These are phyloP conservation scores for Cyrtodaria siliqua DNA, from an alignment of 2,888 invertebrate species.

Conservation along the genomic window DNA sequence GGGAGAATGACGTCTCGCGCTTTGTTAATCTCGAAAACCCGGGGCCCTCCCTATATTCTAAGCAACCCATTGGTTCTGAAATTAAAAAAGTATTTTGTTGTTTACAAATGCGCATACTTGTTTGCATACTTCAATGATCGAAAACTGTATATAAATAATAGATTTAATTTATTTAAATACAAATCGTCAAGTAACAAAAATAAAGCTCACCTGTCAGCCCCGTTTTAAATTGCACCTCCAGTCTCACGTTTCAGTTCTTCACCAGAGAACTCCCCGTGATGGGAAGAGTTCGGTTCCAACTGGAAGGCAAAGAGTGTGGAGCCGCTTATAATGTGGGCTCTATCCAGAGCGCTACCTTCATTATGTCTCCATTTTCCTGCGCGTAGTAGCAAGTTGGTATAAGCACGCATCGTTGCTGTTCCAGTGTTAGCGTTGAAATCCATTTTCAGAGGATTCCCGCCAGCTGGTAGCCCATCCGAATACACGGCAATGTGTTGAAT, in stretches of 20 bases:
- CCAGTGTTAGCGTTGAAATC: constrained; percentile 29
- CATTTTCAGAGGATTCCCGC: constrained; percentile 43
- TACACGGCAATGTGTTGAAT: constrained; percentile 47
- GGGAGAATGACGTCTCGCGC: constrained; percentile 24
- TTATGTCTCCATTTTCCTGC: constrained; percentile 45
- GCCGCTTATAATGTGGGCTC: constrained; percentile 3
- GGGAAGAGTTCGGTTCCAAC: constrained; percentile 36
- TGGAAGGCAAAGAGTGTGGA: too few relatives aligned
- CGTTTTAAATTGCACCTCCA: constrained; percentile 18
- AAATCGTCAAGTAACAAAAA: not conserved
- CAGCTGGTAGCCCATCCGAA: constrained; percentile 43
- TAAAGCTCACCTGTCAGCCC: not conserved
- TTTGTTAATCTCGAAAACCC: constrained; percentile 25
- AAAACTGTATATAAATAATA: too few relatives aligned
- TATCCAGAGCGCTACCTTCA: constrained; percentile 25
- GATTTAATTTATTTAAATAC: too few relatives aligned
- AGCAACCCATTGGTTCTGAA: constrained; percentile 44
- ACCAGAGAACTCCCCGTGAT: constrained; percentile 32
- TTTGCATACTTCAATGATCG: too few relatives aligned
- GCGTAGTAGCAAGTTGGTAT: constrained; percentile 33
- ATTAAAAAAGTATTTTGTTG: too few relatives aligned
- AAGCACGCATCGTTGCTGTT: constrained; percentile 23
- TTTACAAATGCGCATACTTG: too few relatives aligned
- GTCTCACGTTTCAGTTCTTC: constrained; percentile 21
- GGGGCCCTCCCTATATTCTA: constrained; percentile 16